These are phyloP conservation scores for Pelusios castaneus DNA, from an alignment of 2,113 vertebrate species.

Conservation along the genomic window DNA sequence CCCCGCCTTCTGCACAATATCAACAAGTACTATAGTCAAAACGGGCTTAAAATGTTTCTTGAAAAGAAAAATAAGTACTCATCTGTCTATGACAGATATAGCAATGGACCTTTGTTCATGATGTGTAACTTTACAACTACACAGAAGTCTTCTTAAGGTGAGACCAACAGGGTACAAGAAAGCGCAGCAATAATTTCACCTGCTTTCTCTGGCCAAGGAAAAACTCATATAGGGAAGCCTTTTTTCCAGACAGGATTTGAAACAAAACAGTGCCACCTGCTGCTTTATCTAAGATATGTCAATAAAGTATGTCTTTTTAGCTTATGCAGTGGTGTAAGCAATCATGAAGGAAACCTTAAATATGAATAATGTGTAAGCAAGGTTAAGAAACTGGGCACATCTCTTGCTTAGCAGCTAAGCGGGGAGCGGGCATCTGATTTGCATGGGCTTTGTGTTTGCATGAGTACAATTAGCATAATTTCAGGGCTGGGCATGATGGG, in stretches of 20 bases:
- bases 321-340: not conserved
- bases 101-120: not conserved
- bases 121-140: not conserved
- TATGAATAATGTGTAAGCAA: not conserved
- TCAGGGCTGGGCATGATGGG: no score
- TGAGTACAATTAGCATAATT: no score
- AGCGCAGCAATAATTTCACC: not conserved
- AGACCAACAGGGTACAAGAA: not conserved
- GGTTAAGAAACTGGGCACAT: no score
- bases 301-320: not conserved
- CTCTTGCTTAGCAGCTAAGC: no score
- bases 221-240: not conserved
- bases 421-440: no score
- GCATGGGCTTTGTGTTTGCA: no score
- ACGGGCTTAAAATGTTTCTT: not conserved
- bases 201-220: not conserved
- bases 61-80: not conserved
- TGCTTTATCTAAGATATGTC: not conserved
- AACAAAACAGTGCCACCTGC: conserved; percentile 53
- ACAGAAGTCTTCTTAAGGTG: not conserved
- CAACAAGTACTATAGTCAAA: not conserved
- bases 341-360: not conserved
- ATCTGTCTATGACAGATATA: not conserved
- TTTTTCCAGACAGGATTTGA: not conserved
- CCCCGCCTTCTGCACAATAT: not conserved